Evolutionary conservation across 2,888 invertebrate genomes (phyloP), one percentile per base, ranked within the genome.

Genomic region (Augochlorella aurata): DNA sequence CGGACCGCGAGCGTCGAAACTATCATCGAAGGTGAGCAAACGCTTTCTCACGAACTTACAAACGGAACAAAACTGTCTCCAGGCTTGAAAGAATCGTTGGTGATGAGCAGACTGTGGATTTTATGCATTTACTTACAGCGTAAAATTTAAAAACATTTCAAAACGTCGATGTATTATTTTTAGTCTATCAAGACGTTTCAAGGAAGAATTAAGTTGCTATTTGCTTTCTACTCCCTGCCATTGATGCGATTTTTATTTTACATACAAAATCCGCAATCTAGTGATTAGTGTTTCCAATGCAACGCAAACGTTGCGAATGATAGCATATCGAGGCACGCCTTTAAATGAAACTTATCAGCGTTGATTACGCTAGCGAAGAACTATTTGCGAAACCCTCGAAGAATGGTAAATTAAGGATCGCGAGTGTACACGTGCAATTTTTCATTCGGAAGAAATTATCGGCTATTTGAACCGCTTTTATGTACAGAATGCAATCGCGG

Each of bases 1-100:
- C 87, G 92, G 10, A 91, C 92, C 38, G 92, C 92, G 50, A 94
- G 93, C 75, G 93, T 91, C 74, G 93, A 93, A 82, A 93, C 93
- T 66, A 93, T 94, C 70, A 91, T 92, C 74, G 93, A 93, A 90
- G 93, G 93, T 92, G 81, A 85, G 63, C 16, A 8, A 61, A 61
- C 29, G 2, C 8, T 16, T 7, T 14, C 24, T 24, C 24, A 7
- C 5, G 38, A 38, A 4, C 38, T 38, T 38, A 38, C 38, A 38
- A 7, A 7, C 38, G 5, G 3, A 4, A 38, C 5, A 38, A 7
- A 38, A 38, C 0, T 5, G 29, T 3, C 29, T 1, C 29, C 29
- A 29, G 29, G 29, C 29, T 29, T 29, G 2, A n/a, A n/a, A n/a
- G n/a, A n/a, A n/a, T n/a, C n/a, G n/a, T n/a, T n/a, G n/a, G n/a